Evolutionary conservation across 1,140 invertebrate species (phyloP).

Genomic region (Zeugodacus cucurbitae): DNA sequence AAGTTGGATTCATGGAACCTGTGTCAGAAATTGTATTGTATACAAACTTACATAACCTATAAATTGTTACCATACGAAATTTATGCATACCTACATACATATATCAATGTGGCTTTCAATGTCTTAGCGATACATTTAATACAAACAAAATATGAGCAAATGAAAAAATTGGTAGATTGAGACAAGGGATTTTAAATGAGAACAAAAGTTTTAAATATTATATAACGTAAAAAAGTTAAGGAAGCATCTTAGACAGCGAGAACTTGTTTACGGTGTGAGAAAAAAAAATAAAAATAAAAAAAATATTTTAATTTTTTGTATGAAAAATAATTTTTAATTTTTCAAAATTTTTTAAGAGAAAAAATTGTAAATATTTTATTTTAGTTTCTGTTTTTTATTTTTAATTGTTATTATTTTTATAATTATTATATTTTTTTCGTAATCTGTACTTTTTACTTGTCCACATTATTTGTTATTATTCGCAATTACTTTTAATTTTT

Average conservation of each 20-base stretch:
- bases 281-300: not conserved
- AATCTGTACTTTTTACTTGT: too few relatives aligned
- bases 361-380: too few relatives aligned
- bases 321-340: too few relatives aligned
- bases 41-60: too few relatives aligned
- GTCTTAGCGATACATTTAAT: not conserved
- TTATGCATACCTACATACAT: not conserved
- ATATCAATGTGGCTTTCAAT: constrained; percentile 2
- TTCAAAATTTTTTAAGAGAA: too few relatives aligned
- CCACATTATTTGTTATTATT: not conserved
- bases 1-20: not conserved
- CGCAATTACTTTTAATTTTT: not conserved
- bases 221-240: not conserved
- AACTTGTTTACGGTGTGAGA: not conserved
- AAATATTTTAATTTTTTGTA: too few relatives aligned
- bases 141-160: not conserved
- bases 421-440: too few relatives aligned
- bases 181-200: not conserved
- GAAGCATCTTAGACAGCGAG: too few relatives aligned
- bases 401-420: too few relatives aligned
- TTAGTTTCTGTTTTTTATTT: too few relatives aligned
- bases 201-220: not conserved
- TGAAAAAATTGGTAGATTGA: not conserved
- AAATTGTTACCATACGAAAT: not conserved
- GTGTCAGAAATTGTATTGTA: not conserved